Base-by-base conservation (phyloP, 2,888 invertebrate genomes). In the Megaustenia siamemsis region DNA sequence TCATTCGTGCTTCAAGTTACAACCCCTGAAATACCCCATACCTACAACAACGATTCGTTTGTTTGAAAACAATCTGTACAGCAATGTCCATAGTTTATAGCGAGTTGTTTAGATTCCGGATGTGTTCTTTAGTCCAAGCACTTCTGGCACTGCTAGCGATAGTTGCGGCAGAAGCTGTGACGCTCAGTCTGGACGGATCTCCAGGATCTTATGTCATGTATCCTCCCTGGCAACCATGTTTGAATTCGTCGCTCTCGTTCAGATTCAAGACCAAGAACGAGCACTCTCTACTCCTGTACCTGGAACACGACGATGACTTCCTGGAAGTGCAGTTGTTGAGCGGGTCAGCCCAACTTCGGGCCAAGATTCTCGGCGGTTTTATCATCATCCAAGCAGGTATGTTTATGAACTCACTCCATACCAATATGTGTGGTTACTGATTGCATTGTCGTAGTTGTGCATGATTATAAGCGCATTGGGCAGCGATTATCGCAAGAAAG, bases 231-330 rank as follows among this genome's bases (percentile, higher is more conserved):
- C 97, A 97, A 93, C 97, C 94, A 38, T 98, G 97, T 0, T 95
- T 97, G 24, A 98, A 98, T 94, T 98, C 98, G 75, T 97, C 97
- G 21, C 94, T 99, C 84, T 97, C 97, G 93, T 96, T 99, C 92
- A 98, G 99, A 94, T 98, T 99, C 95, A 97, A 97, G 95, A 98
- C 98, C 45, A 96, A 97, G 90, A 97, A 97, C 93, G 97, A 97
- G 0, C 97, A 98, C 94, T 98, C 98, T 35, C 95, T 99, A 87
- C 95, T 99, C 0, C 94, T 99, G 4, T 99, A 97, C 94, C 96
- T 98, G 82, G 99, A 99, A 93, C 99, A 99, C 94, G 97, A 97
- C 2, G 96, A 97, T 89, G 97, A 97, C 0, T 98, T 98, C 95
- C 97, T 98, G 94, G 98, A 98, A 94, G 95, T 99, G 90, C 98